These are phyloP conservation scores for Rapana venosa DNA, from an alignment of 2,888 invertebrate species.

Conservation along the genomic window DNA sequence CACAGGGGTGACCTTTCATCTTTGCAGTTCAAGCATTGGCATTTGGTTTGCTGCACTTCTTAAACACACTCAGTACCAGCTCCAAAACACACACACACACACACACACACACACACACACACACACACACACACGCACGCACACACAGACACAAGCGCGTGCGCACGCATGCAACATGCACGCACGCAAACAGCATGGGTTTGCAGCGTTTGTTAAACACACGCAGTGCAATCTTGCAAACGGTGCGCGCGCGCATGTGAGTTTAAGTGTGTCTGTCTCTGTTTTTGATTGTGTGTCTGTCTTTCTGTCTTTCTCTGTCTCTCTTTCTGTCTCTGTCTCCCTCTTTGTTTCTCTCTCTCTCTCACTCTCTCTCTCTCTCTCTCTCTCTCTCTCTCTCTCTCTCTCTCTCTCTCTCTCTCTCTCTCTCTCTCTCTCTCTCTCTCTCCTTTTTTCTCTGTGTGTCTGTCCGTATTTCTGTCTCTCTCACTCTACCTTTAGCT, in stretches of 20 bases:
- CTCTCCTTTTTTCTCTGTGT: too few relatives aligned
- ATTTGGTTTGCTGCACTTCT: too few relatives aligned
- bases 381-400: neutral
- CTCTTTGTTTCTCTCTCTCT: conserved; percentile 7
- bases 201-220: neutral
- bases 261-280: too few relatives aligned
- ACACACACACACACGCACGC: neutral
- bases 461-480: too few relatives aligned
- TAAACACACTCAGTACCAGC: too few relatives aligned
- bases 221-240: neutral
- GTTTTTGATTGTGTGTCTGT: neutral
- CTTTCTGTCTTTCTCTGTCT: neutral
- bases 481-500: too few relatives aligned
- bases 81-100: too few relatives aligned
- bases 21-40: too few relatives aligned
- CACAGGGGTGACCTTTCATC: too few relatives aligned
- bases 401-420: too few relatives aligned
- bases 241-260: neutral
- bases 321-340: neutral
- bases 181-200: neutral
- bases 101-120: too few relatives aligned
- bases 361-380: neutral
- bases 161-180: neutral
- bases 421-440: too few relatives aligned
- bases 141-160: neutral